Evolutionary conservation across 23 tunicate genomes (phyloP).

Genomic region (Halocynthia aurantium): DNA sequence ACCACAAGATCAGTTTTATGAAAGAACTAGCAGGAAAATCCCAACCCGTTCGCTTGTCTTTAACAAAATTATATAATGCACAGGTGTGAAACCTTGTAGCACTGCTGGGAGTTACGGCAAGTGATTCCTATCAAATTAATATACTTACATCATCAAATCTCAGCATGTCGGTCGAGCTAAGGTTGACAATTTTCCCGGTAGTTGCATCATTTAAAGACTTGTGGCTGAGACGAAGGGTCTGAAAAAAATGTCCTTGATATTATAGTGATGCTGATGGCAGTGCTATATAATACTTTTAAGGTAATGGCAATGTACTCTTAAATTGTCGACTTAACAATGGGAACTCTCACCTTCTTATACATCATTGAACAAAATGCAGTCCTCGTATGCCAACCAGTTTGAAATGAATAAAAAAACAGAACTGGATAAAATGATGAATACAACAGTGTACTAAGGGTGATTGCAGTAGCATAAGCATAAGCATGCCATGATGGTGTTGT

Average conservation of each 20-base stretch:
- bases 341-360: conserved; percentile 67
- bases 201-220: conserved; percentile 39
- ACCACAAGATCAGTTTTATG: too few relatives aligned
- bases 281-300: background rate
- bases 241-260: conserved; percentile 4
- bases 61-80: too few relatives aligned
- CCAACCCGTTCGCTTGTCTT: too few relatives aligned
- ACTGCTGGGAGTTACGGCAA: too few relatives aligned
- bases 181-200: conserved; percentile 79
- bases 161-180: conserved; percentile 81
- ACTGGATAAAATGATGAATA: conserved; percentile 12
- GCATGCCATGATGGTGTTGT: conserved; percentile 18
- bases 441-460: conserved; percentile 8
- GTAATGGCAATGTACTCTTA: background rate
- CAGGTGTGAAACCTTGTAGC: too few relatives aligned
- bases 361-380: conserved; percentile 60
- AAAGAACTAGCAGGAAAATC: too few relatives aligned
- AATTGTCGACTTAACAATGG: background rate
- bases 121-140: background rate
- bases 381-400: conserved; percentile 70
- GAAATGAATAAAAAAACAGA: conserved; percentile 6
- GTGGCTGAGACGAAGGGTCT: conserved; percentile 68
- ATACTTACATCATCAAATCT: conserved; percentile 56
- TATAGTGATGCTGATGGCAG: background rate
- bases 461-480: conserved; percentile 39